Evolutionary conservation across 1,140 invertebrate genomes (phyloP).

Genomic region (Drosophila melanogaster): Release_6_plus_ISO1_MT NT_033777.3:6330001-6330500

Average conservation of each 20-base stretch:
- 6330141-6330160: conserved; percentile 37
- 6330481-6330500: conserved; percentile 87
- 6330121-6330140: conserved; percentile 65
- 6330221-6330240: conserved; percentile 73
- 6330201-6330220: conserved; percentile 81
- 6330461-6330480: conserved; percentile 88
- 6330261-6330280: conserved; percentile 75
- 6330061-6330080: conserved; percentile 57
- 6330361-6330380: conserved; percentile 49
- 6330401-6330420: conserved; percentile 46
- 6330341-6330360: conserved; percentile 63
- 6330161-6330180: conserved; percentile 43
- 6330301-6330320: conserved; percentile 44
- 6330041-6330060: conserved; percentile 2
- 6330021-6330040: conserved; percentile 39
- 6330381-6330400: conserved; percentile 53
- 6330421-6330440: conserved; percentile 29
- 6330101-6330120: conserved; percentile 70
- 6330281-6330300: conserved; percentile 62
- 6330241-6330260: conserved; percentile 80
- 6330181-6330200: conserved; percentile 76
- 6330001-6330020: conserved; percentile 39
- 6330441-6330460: conserved; percentile 87
- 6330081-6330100: conserved; percentile 68
- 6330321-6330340: conserved; percentile 11